Base-by-base conservation (phyloP, 2,113 vertebrate species). In the Lophura nycthemera region DNA sequence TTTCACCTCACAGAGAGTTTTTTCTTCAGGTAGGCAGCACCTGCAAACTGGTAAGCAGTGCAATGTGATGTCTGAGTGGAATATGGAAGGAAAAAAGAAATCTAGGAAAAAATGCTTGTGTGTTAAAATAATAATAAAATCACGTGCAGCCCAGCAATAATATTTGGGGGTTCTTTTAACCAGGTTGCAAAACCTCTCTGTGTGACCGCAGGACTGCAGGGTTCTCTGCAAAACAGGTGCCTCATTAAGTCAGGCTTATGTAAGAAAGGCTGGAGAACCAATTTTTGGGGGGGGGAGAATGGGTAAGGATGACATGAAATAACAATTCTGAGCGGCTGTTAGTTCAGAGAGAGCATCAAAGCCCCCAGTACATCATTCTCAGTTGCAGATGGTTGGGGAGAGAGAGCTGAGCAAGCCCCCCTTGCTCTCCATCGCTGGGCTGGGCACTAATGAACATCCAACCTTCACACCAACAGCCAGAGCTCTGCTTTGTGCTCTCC, bases 371-470 rank as follows among this genome's bases (percentile, higher is more conserved):
- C 75, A 76, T 73, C 83, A 93, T 92, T 97, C 97, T 96, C 94
- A 94, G 96, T 93, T 97, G 97, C 97, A 97, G 97, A 93, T 96
- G 97, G 96, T 52, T 87, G 94, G 76, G 66, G 94, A 92, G 89
- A 88, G 83, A 84, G 91, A 95, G 45, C 47, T 60, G 91, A 89
- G 83, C 0, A 45, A 92, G 89, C 85, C 91, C 88, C 89, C 89
- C 56, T 6, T 90, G 93, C 90, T 95, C 83, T 87, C 76, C 54
- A 81, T 89, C 2, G 67, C 38, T 86, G 88, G 90, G 91, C 84
- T 3, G 24, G 73, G 40, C 50, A 74, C 89, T 96, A 95, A 97
- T 88, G 96, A 96, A 94, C 91, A 61, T 86, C 7, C 9, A 22
- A 83, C 79, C 96, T 95, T 95, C 8, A 15, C 80, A 38, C 22